Percentiles rank a stretch among this genome's conserved stretches.
These are phyloP conservation scores for Serinus canaria DNA, from an alignment of 2,113 vertebrate species.

Conservation along the genomic window DNA sequence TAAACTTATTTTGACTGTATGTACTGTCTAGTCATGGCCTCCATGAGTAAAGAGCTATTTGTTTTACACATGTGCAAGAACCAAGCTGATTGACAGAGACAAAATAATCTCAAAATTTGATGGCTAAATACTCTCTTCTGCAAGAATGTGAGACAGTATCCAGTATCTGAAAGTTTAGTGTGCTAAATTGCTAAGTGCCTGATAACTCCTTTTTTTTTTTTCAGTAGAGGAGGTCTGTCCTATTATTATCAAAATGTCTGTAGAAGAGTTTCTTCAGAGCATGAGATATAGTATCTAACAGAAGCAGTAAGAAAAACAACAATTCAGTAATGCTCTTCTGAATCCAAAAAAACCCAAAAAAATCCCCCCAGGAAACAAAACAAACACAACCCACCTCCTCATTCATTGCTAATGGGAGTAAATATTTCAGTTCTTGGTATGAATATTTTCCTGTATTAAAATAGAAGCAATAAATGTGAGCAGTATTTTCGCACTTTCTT, in stretches of 20 bases:
- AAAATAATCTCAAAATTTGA: neutral
- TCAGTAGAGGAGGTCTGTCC: neutral
- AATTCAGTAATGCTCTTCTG: neutral
- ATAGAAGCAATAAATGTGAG: neutral
- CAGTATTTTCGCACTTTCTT: neutral
- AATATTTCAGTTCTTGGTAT: neutral
- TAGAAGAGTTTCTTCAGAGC: neutral
- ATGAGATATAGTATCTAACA: neutral
- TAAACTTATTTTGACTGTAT: neutral
- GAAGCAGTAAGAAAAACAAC: conserved; percentile 4
- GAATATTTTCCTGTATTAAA: neutral
- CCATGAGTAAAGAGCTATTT: neutral
- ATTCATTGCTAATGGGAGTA: neutral
- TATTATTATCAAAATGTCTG: conserved; percentile 29
- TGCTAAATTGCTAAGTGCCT: conserved; percentile 34
- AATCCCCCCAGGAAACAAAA: neutral
- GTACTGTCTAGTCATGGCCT: neutral
- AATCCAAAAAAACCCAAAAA: neutral
- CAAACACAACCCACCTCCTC: neutral
- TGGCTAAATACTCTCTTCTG: neutral
- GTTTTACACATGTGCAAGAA: neutral
- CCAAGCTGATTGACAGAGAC: neutral
- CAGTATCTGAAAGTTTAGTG: conserved; percentile 1
- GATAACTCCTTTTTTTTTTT: conserved; percentile 9
- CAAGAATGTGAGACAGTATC: neutral